A percentile compares a stretch with the other conserved stretches of the same genome.
Conservation (phyloP, 2,797 vertebrate species). For the Austrolebias charrua region DNA sequence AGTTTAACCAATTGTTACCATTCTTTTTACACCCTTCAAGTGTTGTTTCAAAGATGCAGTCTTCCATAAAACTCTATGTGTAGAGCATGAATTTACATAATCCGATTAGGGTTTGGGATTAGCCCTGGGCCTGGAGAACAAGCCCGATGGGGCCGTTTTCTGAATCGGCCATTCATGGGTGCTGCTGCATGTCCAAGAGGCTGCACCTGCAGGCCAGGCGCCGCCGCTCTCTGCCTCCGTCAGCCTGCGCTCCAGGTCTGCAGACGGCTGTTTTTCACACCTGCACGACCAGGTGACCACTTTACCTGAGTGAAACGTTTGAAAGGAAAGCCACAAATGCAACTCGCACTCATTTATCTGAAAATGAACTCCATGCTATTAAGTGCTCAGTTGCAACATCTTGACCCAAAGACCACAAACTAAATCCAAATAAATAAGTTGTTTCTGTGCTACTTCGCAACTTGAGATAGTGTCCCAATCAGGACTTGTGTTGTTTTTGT, state of each 20-base stretch:
- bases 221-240: constrained; percentile 45
- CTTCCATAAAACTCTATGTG: constrained; percentile 82
- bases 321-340: neutral
- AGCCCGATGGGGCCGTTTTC: constrained; percentile 85
- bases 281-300: constrained; percentile 10
- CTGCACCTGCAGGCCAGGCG: constrained; percentile 87
- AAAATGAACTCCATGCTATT: no score
- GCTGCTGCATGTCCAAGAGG: constrained; percentile 82
- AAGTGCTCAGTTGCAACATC: no score
- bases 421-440: neutral
- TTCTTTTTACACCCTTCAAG: constrained; percentile 83
- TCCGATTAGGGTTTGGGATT: constrained; percentile 95
- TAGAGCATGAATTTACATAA: constrained; percentile 99
- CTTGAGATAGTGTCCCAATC: neutral
- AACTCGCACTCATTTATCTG: neutral
- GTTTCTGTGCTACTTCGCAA: neutral
- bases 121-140: constrained; percentile 85
- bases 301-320: constrained; percentile 1
- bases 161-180: constrained; percentile 93
- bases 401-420: no score
- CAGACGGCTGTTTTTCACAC: constrained; percentile 38
- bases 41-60: constrained; percentile 84
- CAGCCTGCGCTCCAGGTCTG: constrained; percentile 57
- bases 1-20: constrained; percentile 82
- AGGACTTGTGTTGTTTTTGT: neutral